These are phyloP conservation scores for Axinella damicornis DNA, from an alignment of 37 sponge, comb jelly and placozoan species.

Conservation along the genomic window DNA sequence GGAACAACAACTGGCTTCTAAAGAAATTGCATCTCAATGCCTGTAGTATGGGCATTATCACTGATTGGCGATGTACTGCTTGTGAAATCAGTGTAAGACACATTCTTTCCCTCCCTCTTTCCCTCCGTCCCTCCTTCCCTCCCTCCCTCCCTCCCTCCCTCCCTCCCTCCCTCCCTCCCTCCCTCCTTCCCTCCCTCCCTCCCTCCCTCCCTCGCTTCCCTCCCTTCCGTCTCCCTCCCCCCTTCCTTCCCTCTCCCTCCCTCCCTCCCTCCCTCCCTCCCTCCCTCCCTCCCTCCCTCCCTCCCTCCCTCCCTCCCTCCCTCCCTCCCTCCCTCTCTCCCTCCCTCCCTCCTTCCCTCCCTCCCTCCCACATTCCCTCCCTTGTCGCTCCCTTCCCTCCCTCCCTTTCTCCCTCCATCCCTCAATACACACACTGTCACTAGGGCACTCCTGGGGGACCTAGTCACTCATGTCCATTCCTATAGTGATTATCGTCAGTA, in stretches of 20 bases:
- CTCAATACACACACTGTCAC: background rate
- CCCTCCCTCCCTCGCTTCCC: background rate
- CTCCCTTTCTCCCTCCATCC: background rate
- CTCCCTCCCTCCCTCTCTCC: no score
- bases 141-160: constrained; percentile 13
- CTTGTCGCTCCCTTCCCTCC: background rate
- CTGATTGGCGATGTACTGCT: no score
- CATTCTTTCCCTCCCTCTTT: constrained; percentile 9
- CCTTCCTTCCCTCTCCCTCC: background rate
- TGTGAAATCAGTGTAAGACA: no score
- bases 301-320: constrained; percentile 3
- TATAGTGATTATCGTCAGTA: no score
- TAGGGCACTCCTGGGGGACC: background rate
- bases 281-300: constrained; percentile 15
- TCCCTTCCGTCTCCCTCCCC: no score
- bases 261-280: constrained; percentile 6
- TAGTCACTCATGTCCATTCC: no score
- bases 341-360: no score
- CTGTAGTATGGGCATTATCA: no score
- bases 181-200: constrained; percentile 8
- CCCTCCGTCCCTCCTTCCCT: background rate
- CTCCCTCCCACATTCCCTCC: no score
- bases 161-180: background rate
- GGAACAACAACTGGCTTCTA: no score
- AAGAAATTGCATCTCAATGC: no score